Conservation (phyloP, 1,140 invertebrate genomes). For the Oncopodura yosiiana region DNA sequence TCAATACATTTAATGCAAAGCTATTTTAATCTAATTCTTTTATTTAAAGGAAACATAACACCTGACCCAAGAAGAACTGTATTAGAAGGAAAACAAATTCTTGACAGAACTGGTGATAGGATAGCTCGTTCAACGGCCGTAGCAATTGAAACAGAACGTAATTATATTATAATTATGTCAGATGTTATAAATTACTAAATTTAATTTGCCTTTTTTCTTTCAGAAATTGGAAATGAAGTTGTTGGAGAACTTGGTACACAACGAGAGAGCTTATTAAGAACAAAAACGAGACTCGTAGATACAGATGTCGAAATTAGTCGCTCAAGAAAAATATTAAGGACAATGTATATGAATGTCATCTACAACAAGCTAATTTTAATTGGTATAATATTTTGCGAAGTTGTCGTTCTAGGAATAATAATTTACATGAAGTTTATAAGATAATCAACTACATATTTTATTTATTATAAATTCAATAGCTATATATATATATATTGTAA, state of each 20-base stretch:
- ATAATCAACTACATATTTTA: not conserved
- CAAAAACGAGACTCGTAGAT: conserved; percentile 50
- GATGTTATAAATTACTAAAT: too few relatives aligned
- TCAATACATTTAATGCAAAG: not conserved
- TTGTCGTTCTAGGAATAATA: conserved; percentile 48
- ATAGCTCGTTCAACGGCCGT: conserved; percentile 58
- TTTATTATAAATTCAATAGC: too few relatives aligned
- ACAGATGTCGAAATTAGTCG: conserved; percentile 52
- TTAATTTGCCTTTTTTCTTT: too few relatives aligned
- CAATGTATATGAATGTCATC: conserved; percentile 52
- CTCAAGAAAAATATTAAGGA: conserved; percentile 49
- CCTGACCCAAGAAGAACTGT: conserved; percentile 41
- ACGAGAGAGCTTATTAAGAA: conserved; percentile 52
- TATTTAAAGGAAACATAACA: conserved; percentile 12
- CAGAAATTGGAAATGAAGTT: conserved; percentile 62
- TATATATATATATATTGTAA: too few relatives aligned
- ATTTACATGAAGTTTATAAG: conserved; percentile 51
- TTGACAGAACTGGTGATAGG: conserved; percentile 55
- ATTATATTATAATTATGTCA: too few relatives aligned
- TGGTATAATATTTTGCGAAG: conserved; percentile 55
- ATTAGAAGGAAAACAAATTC: conserved; percentile 47
- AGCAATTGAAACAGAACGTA: conserved; percentile 67
- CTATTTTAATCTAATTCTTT: conserved; percentile 2
- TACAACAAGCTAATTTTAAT: conserved; percentile 58
- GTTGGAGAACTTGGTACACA: conserved; percentile 55